These are phyloP conservation scores for Dinomys branickii DNA, from an alignment of 2,113 vertebrate genomes.

Conservation along the genomic window DNA sequence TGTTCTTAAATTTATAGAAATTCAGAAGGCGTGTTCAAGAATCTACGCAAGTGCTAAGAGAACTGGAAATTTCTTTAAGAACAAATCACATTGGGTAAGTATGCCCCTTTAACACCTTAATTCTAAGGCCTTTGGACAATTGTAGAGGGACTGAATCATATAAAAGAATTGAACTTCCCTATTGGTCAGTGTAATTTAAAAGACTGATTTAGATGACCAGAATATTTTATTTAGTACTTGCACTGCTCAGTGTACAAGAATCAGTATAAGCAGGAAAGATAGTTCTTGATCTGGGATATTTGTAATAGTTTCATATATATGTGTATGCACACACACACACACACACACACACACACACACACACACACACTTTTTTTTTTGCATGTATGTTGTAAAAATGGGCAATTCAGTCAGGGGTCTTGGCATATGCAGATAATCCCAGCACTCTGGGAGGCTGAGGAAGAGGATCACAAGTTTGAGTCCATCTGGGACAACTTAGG, in stretches of 20 bases:
- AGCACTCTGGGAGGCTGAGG: background rate
- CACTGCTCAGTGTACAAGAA: background rate
- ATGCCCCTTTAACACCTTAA: background rate
- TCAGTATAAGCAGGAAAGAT: background rate
- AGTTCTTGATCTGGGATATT: background rate
- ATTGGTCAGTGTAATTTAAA: slow-evolving; percentile 41
- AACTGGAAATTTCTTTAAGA: slow-evolving; percentile 98
- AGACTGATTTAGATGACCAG: background rate
- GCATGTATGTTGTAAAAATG: background rate
- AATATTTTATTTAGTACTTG: background rate
- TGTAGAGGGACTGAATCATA: background rate
- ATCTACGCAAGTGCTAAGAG: slow-evolving; percentile 97
- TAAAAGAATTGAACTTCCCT: background rate
- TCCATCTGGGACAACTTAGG: background rate
- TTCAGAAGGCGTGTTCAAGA: slow-evolving; percentile 98
- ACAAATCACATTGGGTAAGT: slow-evolving; percentile 99
- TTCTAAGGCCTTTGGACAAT: background rate
- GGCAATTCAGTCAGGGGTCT: background rate
- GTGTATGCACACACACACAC: too few relatives aligned
- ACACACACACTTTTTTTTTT: background rate
- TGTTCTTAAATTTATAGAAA: slow-evolving; percentile 89
- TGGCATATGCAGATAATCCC: background rate
- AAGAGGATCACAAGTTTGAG: background rate
- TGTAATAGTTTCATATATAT: background rate
- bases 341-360: too few relatives aligned